These are phyloP conservation scores for Peromyscus nudipes DNA, from an alignment of 2,797 vertebrate genomes.

Conservation along the genomic window DNA sequence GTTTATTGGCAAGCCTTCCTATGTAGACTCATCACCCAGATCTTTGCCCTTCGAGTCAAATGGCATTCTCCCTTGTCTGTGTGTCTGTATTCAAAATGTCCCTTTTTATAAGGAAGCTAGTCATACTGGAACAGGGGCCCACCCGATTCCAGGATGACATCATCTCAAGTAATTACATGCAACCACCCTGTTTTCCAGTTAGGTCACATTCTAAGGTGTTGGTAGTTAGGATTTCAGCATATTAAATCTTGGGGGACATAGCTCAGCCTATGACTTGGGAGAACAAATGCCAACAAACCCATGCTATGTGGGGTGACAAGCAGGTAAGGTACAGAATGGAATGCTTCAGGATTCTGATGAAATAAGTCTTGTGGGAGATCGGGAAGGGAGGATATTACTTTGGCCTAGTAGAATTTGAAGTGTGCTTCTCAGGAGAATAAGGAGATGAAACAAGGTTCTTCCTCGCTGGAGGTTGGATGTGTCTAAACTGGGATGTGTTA, in stretches of 20 bases:
- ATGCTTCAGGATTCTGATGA: background rate
- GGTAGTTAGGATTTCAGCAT: background rate
- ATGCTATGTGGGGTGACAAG: rapidly evolving
- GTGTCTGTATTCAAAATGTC: background rate
- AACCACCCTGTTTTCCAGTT: background rate
- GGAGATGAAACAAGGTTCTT: background rate
- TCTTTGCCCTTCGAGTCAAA: background rate
- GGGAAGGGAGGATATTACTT: background rate
- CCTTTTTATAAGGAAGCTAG: background rate
- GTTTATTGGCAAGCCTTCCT: background rate
- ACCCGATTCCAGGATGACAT: background rate
- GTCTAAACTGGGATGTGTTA: constrained; percentile 11
- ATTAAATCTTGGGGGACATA: background rate
- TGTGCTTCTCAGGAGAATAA: background rate
- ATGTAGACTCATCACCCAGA: background rate
- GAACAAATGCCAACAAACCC: background rate
- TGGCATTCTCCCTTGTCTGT: background rate
- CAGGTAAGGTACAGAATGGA: background rate
- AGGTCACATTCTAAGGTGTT: constrained; percentile 35
- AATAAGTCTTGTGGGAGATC: background rate
- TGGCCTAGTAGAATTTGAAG: background rate
- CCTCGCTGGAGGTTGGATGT: background rate
- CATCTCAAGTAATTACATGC: constrained; percentile 29
- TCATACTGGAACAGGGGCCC: background rate
- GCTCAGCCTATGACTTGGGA: background rate